Conservation (phyloP, 1,140 invertebrate species). For the Trichoplusia ni region DNA sequence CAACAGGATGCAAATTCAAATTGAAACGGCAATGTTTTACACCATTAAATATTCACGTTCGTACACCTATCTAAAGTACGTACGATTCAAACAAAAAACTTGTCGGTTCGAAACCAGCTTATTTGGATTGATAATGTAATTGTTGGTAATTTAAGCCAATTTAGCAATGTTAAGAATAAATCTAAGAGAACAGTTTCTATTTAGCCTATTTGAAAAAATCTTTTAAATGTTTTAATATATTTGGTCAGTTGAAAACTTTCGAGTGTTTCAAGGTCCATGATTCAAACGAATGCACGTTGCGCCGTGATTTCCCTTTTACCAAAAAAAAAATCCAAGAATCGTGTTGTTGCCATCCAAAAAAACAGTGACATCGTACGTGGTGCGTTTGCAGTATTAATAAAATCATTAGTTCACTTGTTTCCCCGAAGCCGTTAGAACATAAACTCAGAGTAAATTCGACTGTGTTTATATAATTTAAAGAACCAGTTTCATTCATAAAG, state of each 20-base stretch:
- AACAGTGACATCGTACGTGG: neutral
- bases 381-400: constrained; percentile 25
- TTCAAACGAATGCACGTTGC: neutral
- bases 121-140: no score
- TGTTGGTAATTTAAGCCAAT: no score
- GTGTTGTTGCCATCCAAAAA: neutral
- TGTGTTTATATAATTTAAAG: constrained; percentile 26
- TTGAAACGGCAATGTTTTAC: constrained; percentile 41
- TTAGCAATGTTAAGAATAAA: no score
- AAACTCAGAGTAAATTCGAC: constrained; percentile 2
- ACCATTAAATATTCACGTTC: constrained; percentile 1
- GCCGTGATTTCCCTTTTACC: neutral
- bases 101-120: no score
- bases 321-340: constrained; percentile 11
- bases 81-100: no score
- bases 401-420: constrained; percentile 25
- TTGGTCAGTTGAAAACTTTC: no score
- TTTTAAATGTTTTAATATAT: no score
- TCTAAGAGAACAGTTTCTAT: no score
- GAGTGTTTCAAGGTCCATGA: neutral
- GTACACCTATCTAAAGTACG: neutral
- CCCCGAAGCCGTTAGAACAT: constrained; percentile 26
- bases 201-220: no score
- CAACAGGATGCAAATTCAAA: constrained; percentile 60
- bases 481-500: constrained; percentile 40